A percentile compares a stretch with the other conserved stretches of the same genome.
These are phyloP conservation scores for Desmodus rotundus DNA, from an alignment of 2,113 vertebrate genomes.

Conservation along the genomic window DNA sequence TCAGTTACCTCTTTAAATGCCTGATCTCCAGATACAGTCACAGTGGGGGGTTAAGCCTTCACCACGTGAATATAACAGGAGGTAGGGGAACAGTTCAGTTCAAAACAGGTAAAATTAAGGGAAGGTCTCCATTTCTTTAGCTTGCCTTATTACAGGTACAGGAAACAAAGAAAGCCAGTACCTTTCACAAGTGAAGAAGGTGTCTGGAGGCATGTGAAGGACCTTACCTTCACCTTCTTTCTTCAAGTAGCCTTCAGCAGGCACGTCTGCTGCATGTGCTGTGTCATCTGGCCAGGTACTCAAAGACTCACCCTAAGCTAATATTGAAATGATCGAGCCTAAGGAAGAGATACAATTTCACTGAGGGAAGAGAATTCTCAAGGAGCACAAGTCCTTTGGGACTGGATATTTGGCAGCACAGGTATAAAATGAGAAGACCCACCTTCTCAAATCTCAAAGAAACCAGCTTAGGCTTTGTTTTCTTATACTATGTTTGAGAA, in stretches of 20 bases:
- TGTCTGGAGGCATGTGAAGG: background rate
- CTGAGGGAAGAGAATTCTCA: background rate
- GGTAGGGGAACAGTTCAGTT: background rate
- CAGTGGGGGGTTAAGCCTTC: background rate
- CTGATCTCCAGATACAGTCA: background rate
- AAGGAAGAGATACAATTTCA: background rate
- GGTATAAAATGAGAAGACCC: background rate
- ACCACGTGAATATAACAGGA: background rate
- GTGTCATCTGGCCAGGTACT: background rate
- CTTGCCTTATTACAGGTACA: background rate
- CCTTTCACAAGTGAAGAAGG: background rate
- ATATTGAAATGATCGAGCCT: background rate
- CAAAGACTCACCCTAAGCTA: background rate
- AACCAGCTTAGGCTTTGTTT: background rate
- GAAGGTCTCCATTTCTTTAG: background rate
- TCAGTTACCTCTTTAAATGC: background rate
- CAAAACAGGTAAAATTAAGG: background rate
- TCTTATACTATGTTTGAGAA: background rate
- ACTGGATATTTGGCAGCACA: background rate
- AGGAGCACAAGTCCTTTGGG: background rate
- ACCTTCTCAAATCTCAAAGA: background rate
- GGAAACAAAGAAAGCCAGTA: background rate
- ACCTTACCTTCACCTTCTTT: background rate
- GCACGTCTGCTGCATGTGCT: background rate
- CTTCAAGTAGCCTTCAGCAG: background rate